phyloP scores from a whole-genome alignment of 2,113 vertebrate genomes.

The Daphoenositta chrysoptera region DNA sequence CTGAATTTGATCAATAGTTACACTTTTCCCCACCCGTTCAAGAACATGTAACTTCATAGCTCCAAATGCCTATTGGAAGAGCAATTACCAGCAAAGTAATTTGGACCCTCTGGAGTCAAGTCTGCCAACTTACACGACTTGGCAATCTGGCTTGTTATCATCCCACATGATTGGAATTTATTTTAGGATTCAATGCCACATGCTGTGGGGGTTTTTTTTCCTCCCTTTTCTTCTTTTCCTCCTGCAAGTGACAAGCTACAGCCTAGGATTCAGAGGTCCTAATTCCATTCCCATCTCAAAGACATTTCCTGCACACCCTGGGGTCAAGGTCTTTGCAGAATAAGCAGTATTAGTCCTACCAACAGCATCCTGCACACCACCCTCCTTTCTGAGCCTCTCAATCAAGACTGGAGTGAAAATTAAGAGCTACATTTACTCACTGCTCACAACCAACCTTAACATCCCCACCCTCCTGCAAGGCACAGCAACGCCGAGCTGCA shows the following conservation, averaged over 20 bases:
- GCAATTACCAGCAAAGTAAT: not conserved
- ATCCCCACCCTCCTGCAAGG: not conserved
- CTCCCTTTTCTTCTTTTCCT: not conserved
- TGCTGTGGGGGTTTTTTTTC: not conserved
- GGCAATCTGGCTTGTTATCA: constrained; percentile 45
- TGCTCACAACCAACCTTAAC: not conserved
- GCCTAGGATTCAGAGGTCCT: not conserved
- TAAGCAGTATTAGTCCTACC: not conserved
- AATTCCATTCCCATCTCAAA: not conserved
- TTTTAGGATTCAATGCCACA: constrained; percentile 48
- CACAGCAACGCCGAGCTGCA: not conserved
- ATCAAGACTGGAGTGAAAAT: not conserved
- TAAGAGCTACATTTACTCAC: not conserved
- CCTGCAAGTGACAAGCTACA: not conserved
- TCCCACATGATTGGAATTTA: constrained; percentile 52
- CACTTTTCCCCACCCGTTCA: not conserved
- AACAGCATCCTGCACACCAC: not conserved
- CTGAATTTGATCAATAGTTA: not conserved
- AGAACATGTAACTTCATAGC: not conserved
- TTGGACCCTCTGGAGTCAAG: constrained; percentile 10
- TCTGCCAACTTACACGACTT: not conserved
- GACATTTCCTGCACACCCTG: not conserved
- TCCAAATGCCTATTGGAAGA: not conserved
- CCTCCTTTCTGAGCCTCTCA: not conserved
- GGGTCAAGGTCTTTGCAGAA: not conserved